Evolutionary conservation across 2,113 vertebrate species (phyloP), one percentile per base, ranked within the genome.

Genomic region (Colinus virginianus): DNA sequence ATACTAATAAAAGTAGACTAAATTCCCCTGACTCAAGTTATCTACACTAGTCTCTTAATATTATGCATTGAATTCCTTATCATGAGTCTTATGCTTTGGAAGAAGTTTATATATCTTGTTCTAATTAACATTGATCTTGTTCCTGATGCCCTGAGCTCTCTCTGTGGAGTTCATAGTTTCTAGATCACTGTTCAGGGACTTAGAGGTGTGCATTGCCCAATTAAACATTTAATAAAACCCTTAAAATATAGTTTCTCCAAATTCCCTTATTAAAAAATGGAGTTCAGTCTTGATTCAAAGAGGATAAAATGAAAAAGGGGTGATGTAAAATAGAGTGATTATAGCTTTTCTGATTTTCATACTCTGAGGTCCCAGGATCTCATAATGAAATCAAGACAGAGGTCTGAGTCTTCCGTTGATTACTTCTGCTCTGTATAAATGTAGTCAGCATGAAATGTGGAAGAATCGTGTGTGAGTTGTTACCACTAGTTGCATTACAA

Each of bases 121-220:
- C 43, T 93, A 92, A 92, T 95, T 93, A 96, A 78, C 83, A 79
- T 75, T 84, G 88, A 84, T 78, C 74, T 90, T 90, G 40, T 71
- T 95, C 72, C 70, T 90, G 88, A 84, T 75, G 58, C 86, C 81
- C 62, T 87, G 58, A 92, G 45, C 83, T 88, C 77, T 40, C 48
- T 87, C 74, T 76, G 38, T 53, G 78, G 74, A 84, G 23, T 78
- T 71, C 78, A 28, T 6, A 64, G 45, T 36, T 63, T 94, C 70
- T 84, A 51, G 69, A 87, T 58, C 26, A 75, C 66, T 43, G 16
- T 75, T 43, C 26, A 58, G 51, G 38, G 90, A 96, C 67, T 90
- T 71, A 64, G 40, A 90, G 20, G 36, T 81, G 53, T 1, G 0
- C 14, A n/a, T 34, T 72, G 49, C 81, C 58, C 0, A 2, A 88